These are phyloP conservation scores for Cryptocephalus moraei DNA, from an alignment of 2,888 invertebrate species.

Conservation along the genomic window DNA sequence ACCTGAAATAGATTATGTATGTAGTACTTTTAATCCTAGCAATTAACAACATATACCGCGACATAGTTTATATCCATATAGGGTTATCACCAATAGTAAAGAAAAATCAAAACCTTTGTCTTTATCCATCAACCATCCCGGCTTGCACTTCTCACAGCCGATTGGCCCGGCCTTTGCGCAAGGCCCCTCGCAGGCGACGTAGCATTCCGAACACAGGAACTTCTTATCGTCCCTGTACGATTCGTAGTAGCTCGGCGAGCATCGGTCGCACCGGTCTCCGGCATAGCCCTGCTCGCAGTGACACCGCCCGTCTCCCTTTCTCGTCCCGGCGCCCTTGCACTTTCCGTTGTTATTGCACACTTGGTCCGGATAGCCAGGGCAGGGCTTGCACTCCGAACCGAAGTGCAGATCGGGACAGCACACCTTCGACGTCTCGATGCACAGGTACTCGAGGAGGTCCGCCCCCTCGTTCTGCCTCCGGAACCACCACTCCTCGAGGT, in stretches of 20 bases:
- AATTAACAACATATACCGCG: no score
- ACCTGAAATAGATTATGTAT: no score
- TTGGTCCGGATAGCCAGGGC: conserved; percentile 60
- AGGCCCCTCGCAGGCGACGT: conserved; percentile 63
- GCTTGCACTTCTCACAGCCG: conserved; percentile 52
- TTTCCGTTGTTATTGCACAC: conserved; percentile 74
- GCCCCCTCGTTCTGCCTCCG: conserved; percentile 41
- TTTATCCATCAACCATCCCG: conserved; percentile 64
- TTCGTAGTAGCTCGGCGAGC: conserved; percentile 61
- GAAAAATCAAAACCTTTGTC: conserved; percentile 46
- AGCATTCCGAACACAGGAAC: conserved; percentile 68
- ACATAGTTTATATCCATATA: no score
- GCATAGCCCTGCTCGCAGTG: conserved; percentile 73
- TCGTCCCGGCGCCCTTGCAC: conserved; percentile 75
- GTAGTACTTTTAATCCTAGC: no score
- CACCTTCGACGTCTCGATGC: conserved; percentile 61
- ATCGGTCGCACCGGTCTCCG: conserved; percentile 69
- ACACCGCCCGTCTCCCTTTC: conserved; percentile 89
- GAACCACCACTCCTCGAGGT: conserved; percentile 85
- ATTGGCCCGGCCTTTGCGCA: conserved; percentile 67
- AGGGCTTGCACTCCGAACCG: conserved; percentile 72
- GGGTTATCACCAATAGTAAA: no score
- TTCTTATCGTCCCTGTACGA: conserved; percentile 65
- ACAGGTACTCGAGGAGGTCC: conserved; percentile 64
- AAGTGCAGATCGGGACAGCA: conserved; percentile 82